Conservation (phyloP, 2,113 vertebrate genomes). For the Ceuthmochares aereus region DNA sequence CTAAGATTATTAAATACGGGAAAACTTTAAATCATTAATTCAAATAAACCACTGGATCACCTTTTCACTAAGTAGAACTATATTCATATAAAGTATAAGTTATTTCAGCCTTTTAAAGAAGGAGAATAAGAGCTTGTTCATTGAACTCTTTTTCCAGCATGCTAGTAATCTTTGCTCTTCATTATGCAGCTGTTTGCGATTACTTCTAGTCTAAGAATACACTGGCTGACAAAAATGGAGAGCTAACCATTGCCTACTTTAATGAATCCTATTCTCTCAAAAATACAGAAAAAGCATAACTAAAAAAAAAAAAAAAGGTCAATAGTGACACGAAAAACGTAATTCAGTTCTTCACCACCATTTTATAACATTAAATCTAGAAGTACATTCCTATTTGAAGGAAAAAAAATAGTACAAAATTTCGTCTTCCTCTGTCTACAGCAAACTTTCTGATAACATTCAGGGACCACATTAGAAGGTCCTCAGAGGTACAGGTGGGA, state of each 20-base stretch:
- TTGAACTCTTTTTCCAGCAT: background rate
- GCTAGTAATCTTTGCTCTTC: background rate
- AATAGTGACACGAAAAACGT: background rate
- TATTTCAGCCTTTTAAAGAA: background rate
- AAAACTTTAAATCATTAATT: background rate
- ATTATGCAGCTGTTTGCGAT: background rate
- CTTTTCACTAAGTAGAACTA: background rate
- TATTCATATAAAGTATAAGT: background rate
- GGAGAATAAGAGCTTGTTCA: background rate
- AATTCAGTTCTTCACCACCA: background rate
- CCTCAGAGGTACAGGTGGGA: background rate
- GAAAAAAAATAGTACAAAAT: background rate
- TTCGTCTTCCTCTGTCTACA: background rate
- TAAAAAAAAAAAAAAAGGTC: background rate
- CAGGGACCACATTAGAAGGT: background rate
- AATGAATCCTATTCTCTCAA: background rate
- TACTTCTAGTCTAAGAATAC: background rate
- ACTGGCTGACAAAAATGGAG: background rate
- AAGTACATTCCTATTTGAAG: background rate
- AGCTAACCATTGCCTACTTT: background rate
- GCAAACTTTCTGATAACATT: background rate
- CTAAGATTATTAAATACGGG: background rate
- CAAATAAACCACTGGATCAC: background rate
- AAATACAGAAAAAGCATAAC: background rate
- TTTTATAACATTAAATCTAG: background rate